These are phyloP conservation scores for Trichomycterus rosablanca DNA, from an alignment of 2,113 vertebrate species.

Conservation along the genomic window DNA sequence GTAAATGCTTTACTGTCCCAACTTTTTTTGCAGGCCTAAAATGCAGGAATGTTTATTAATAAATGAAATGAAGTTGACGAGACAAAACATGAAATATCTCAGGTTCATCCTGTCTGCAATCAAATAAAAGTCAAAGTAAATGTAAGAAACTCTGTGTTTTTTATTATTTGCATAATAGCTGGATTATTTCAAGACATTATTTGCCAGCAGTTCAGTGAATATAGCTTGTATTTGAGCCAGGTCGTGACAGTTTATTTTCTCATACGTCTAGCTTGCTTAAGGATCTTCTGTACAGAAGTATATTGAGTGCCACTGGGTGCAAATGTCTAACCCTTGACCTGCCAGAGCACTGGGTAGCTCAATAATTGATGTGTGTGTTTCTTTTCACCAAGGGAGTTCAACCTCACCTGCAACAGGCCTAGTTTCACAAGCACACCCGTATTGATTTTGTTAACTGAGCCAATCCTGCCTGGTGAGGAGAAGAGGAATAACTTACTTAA, in stretches of 20 bases:
- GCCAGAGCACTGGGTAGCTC: slow-evolving; percentile 51
- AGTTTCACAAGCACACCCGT: slow-evolving; percentile 59
- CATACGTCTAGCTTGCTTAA: neutral
- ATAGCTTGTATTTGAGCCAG: slow-evolving; percentile 3
- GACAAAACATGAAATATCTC: too few relatives aligned
- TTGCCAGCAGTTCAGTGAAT: slow-evolving; percentile 8
- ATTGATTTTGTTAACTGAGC: slow-evolving; percentile 77
- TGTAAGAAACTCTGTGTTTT: too few relatives aligned
- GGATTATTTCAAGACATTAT: too few relatives aligned
- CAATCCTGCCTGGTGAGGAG: slow-evolving; percentile 24
- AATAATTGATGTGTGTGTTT: slow-evolving; percentile 69
- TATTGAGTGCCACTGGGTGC: slow-evolving; percentile 47
- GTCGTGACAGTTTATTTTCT: slow-evolving; percentile 6
- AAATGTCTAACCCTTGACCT: slow-evolving; percentile 64
- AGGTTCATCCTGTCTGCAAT: too few relatives aligned
- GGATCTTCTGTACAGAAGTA: slow-evolving; percentile 7
- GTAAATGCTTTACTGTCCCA: too few relatives aligned
- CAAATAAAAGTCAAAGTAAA: too few relatives aligned
- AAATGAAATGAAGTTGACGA: too few relatives aligned
- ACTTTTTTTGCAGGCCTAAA: too few relatives aligned
- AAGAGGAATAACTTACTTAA: too few relatives aligned
- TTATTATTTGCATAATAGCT: too few relatives aligned
- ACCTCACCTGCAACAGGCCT: slow-evolving; percentile 52
- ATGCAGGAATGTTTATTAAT: too few relatives aligned
- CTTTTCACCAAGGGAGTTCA: slow-evolving; percentile 35